Conservation (phyloP, 1,140 invertebrate genomes). For the Plectrocnemia conspersa region DNA sequence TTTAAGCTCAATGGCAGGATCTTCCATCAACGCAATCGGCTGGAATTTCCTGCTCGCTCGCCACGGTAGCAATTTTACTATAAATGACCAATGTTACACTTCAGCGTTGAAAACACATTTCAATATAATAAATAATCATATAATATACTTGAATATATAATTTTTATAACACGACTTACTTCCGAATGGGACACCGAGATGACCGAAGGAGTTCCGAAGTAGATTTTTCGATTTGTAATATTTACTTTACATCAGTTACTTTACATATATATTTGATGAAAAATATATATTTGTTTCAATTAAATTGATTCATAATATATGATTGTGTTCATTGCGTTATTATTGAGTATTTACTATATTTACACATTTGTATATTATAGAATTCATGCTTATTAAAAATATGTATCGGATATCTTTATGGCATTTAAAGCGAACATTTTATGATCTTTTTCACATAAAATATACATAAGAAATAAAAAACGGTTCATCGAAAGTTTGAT, state of each 20-base stretch:
- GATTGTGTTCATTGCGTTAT: slow-evolving; percentile 15
- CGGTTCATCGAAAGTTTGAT: background rate
- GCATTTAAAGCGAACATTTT: no score
- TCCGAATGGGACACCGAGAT: slow-evolving; percentile 1
- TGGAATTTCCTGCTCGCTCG: slow-evolving; percentile 62
- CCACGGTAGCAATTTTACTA: slow-evolving; percentile 57
- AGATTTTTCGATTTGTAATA: no score
- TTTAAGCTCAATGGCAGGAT: slow-evolving; percentile 52
- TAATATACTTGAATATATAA: background rate
- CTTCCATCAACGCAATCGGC: slow-evolving; percentile 52
- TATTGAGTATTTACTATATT: slow-evolving; percentile 14
- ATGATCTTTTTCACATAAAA: no score
- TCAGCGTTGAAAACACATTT: no score
- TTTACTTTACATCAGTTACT: no score
- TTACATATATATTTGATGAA: background rate
- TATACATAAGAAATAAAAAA: background rate
- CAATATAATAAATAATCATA: no score
- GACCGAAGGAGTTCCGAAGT: slow-evolving; percentile 14
- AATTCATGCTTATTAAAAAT: slow-evolving; percentile 12
- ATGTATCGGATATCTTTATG: no score
- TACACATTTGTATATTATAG: slow-evolving; percentile 8
- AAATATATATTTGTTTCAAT: slow-evolving; percentile 8
- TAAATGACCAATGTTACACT: no score
- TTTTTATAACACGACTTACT: slow-evolving; percentile 1
- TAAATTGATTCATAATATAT: background rate